Evolutionary conservation across 2,113 vertebrate species (phyloP).

Genomic region (Ovis aries): DNA sequence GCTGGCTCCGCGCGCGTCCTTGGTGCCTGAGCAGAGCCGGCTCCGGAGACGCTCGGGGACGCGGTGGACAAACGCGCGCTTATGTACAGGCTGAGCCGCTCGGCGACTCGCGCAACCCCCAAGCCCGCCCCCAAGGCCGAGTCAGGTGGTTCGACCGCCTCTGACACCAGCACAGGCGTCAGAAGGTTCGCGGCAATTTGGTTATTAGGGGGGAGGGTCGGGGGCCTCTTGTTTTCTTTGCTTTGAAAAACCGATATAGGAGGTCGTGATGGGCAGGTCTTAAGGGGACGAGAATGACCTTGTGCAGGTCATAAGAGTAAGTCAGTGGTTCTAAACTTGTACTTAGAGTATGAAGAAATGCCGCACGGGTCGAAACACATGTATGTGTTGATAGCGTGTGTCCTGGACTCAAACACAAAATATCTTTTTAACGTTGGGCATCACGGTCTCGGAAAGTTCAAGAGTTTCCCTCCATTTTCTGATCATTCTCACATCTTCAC

Average conservation of each 20-base stretch:
- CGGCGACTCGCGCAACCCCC: not conserved
- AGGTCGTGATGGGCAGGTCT: not conserved
- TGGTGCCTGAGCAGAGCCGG: not conserved
- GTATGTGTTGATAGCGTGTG: not conserved
- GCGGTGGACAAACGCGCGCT: not conserved
- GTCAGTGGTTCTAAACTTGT: not conserved
- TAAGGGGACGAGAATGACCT: not conserved
- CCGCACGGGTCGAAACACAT: not conserved
- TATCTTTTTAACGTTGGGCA: not conserved
- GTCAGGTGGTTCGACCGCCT: not conserved
- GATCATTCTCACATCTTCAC: not conserved
- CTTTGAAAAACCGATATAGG: too few relatives aligned
- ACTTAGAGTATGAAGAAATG: too few relatives aligned
- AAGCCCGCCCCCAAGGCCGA: not conserved
- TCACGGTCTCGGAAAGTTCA: not conserved
- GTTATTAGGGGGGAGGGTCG: not conserved
- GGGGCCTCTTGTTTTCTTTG: not conserved
- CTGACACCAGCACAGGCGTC: not conserved
- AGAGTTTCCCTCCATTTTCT: not conserved
- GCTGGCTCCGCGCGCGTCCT: not conserved
- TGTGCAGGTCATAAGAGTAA: not conserved
- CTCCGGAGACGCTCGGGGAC: not conserved
- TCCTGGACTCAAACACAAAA: not conserved
- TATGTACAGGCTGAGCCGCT: not conserved
- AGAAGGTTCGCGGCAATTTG: not conserved